Percentiles rank a stretch among this genome's conserved stretches.
Evolutionary conservation across 2,113 vertebrate genomes (phyloP).

Genomic region (Cyanistes caeruleus): DNA sequence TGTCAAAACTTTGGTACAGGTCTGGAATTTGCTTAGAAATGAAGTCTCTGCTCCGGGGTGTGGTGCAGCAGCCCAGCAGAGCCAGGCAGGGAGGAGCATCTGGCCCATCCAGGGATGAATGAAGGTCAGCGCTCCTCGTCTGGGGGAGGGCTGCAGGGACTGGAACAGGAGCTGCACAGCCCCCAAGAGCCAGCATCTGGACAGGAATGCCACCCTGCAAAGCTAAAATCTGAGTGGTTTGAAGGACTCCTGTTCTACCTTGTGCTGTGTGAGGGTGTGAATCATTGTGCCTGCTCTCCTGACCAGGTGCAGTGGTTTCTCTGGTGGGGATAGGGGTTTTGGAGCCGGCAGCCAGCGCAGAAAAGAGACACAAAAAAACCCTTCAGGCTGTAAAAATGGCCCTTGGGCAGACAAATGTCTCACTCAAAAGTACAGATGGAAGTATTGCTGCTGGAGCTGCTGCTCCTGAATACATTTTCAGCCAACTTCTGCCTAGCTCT

Average conservation of each 20-base stretch:
- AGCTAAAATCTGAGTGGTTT: not conserved
- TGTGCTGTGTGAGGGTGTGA: not conserved
- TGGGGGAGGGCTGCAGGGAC: not conserved
- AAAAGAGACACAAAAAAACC: not conserved
- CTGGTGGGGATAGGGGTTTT: not conserved
- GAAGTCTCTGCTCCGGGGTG: accelerated
- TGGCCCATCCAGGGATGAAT: not conserved
- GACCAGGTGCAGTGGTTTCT: not conserved
- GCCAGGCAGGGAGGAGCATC: not conserved
- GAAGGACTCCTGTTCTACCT: not conserved
- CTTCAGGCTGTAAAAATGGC: not conserved
- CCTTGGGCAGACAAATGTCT: not conserved
- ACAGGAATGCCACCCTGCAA: not conserved
- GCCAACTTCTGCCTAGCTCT: not conserved
- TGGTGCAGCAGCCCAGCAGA: not conserved
- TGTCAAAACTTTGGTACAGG: not conserved
- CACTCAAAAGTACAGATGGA: not conserved
- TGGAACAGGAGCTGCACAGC: not conserved
- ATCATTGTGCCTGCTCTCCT: not conserved
- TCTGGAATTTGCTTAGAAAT: not conserved
- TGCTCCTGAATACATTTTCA: not conserved
- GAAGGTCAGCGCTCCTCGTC: not conserved
- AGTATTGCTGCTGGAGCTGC: not conserved
- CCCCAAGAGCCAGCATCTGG: not conserved
- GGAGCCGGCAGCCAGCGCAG: accelerated